phyloP scores from a whole-genome alignment of 2,888 invertebrate genomes.

The Phytoseiulus persimilis region DNA sequence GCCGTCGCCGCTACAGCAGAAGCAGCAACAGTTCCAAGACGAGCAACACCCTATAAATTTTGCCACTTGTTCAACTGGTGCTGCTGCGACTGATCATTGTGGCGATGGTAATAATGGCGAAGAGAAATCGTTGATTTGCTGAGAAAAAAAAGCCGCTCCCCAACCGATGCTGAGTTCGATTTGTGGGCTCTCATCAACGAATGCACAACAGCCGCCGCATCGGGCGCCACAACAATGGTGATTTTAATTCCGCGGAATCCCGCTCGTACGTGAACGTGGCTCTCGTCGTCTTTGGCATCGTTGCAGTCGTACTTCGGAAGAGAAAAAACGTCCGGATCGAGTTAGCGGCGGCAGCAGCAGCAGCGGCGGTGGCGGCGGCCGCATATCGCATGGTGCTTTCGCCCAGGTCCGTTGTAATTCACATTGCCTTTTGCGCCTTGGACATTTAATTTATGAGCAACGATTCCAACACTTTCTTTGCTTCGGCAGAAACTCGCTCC shows the following conservation, averaged over 20 bases:
- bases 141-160: background rate
- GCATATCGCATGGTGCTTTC: background rate
- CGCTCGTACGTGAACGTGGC: background rate
- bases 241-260: background rate
- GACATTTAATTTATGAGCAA: no score
- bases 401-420: background rate
- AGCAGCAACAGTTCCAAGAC: background rate
- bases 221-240: background rate
- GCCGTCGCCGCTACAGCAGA: no score
- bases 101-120: background rate
- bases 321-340: background rate
- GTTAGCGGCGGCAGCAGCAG: no score
- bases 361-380: no score
- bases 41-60: conserved; percentile 5
- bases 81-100: background rate
- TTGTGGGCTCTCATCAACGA: background rate
- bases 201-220: background rate
- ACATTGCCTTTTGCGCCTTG: no score
- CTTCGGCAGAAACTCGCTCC: no score
- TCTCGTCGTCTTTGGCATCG: no score
- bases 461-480: no score
- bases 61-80: background rate
- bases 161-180: background rate
- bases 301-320: background rate
- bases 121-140: conserved; percentile 5